Evolutionary conservation across 2,797 vertebrate species (phyloP).

Genomic region (Coilia nasus): DNA sequence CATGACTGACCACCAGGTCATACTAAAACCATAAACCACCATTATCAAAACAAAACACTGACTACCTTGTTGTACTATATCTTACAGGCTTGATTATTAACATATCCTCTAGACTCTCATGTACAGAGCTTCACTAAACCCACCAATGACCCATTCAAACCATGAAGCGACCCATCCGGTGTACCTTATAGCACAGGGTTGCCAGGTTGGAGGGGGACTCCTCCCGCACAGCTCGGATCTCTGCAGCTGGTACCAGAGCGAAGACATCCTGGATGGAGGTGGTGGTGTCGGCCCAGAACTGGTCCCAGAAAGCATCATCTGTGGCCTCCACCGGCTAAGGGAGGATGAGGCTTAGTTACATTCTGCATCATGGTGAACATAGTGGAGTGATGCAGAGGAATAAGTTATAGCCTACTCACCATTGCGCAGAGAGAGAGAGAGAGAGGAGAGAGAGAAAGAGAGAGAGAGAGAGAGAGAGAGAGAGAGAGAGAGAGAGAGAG

Average conservation of each 20-base stretch:
- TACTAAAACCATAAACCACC: too few relatives aligned
- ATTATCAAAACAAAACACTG: too few relatives aligned
- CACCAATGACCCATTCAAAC: background rate
- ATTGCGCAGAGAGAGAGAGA: too few relatives aligned
- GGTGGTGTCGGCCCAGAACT: slow-evolving; percentile 95
- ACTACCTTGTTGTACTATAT: too few relatives aligned
- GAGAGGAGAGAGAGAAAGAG: too few relatives aligned
- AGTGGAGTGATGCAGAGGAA: slow-evolving; percentile 6
- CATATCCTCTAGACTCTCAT: too few relatives aligned
- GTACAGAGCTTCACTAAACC: background rate
- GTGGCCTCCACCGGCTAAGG: slow-evolving; percentile 93
- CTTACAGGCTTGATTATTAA: too few relatives aligned
- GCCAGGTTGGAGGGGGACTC: slow-evolving; percentile 98
- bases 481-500: too few relatives aligned
- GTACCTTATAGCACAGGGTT: slow-evolving; percentile 96
- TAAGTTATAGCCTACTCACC: too few relatives aligned
- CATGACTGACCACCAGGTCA: too few relatives aligned
- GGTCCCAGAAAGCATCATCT: slow-evolving; percentile 97
- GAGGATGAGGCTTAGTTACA: slow-evolving; percentile 7
- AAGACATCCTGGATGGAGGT: slow-evolving; percentile 98
- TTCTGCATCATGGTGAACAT: background rate
- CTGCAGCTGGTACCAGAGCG: slow-evolving; percentile 93
- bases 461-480: too few relatives aligned
- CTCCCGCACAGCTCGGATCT: slow-evolving; percentile 95
- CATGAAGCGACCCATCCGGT: background rate